phyloP scores from a whole-genome alignment of 1,140 invertebrate species.

The Sarcophaga peregrina region DNA sequence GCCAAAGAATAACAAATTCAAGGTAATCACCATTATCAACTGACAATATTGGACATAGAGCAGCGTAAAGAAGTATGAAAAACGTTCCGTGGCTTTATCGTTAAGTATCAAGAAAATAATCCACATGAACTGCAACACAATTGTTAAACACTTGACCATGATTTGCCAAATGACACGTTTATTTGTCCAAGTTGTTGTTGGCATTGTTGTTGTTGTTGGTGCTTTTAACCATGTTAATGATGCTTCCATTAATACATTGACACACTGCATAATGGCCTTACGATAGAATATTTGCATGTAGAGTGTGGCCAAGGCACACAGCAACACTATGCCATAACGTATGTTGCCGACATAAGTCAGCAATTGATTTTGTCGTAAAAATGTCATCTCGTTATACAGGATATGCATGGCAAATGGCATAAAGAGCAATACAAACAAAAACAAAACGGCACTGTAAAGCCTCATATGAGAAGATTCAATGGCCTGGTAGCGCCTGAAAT shows the following conservation, averaged over 20 bases:
- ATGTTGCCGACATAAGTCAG: constrained; percentile 30
- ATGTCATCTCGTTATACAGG: constrained; percentile 34
- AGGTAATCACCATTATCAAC: constrained; percentile 32
- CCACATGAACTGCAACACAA: constrained; percentile 25
- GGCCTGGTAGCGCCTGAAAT: not conserved
- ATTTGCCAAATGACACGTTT: constrained; percentile 1
- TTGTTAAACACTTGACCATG: constrained; percentile 19
- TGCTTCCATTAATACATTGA: constrained; percentile 26
- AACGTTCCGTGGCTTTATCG: constrained; percentile 4
- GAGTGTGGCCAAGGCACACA: constrained; percentile 28
- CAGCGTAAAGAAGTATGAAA: constrained; percentile 11
- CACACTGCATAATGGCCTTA: not conserved
- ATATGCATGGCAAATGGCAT: constrained; percentile 23
- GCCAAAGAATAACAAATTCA: constrained; percentile 34
- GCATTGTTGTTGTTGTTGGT: not conserved
- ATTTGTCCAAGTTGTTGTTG: not conserved
- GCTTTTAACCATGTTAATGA: not conserved
- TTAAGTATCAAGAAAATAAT: constrained; percentile 28
- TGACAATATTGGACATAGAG: constrained; percentile 40
- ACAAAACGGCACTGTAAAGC: not conserved
- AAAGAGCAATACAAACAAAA: not conserved
- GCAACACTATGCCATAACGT: constrained; percentile 24
- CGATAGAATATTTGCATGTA: constrained; percentile 24
- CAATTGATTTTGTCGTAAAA: constrained; percentile 36
- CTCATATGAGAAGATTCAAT: too few species aligned